phyloP scores from a whole-genome alignment of 2,888 invertebrate genomes.

The Drosophila macrospina region DNA sequence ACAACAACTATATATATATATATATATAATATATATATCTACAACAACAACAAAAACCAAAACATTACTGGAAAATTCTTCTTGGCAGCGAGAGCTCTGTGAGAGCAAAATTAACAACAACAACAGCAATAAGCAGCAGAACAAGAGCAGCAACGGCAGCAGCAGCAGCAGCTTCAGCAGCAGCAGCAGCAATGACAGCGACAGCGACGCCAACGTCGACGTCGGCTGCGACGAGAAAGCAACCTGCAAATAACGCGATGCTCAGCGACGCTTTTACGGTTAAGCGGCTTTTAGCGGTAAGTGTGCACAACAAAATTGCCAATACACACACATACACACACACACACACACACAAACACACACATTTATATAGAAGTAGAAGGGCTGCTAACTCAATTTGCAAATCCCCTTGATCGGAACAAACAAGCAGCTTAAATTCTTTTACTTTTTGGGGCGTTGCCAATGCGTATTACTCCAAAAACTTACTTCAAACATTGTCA shows the following conservation, averaged over 20 bases:
- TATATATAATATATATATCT: slow-evolving; percentile 1
- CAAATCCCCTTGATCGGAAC: slow-evolving; percentile 49
- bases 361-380: slow-evolving; percentile 9
- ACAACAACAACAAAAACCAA: slow-evolving; percentile 35
- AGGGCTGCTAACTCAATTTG: slow-evolving; percentile 42
- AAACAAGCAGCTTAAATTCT: slow-evolving; percentile 23
- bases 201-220: slow-evolving; percentile 58
- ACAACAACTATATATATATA: slow-evolving; percentile 12
- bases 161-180: slow-evolving; percentile 13
- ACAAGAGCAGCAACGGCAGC: slow-evolving; percentile 6
- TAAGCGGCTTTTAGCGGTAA: slow-evolving; percentile 82
- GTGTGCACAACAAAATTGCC: slow-evolving; percentile 55
- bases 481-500: slow-evolving; percentile 59
- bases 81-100: slow-evolving; percentile 48
- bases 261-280: slow-evolving; percentile 77
- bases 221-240: slow-evolving; percentile 74
- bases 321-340: slow-evolving; percentile 20
- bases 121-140: slow-evolving; percentile 30
- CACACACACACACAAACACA: neutral
- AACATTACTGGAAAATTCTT: slow-evolving; percentile 43
- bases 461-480: slow-evolving; percentile 67
- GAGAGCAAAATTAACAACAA: slow-evolving; percentile 38
- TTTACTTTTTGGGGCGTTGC: slow-evolving; percentile 65
- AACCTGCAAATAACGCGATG: slow-evolving; percentile 73
- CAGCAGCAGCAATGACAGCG: slow-evolving; percentile 36